Evolutionary conservation across 2,113 vertebrate genomes (phyloP).

Genomic region (Xenopus tropicalis): DNA sequence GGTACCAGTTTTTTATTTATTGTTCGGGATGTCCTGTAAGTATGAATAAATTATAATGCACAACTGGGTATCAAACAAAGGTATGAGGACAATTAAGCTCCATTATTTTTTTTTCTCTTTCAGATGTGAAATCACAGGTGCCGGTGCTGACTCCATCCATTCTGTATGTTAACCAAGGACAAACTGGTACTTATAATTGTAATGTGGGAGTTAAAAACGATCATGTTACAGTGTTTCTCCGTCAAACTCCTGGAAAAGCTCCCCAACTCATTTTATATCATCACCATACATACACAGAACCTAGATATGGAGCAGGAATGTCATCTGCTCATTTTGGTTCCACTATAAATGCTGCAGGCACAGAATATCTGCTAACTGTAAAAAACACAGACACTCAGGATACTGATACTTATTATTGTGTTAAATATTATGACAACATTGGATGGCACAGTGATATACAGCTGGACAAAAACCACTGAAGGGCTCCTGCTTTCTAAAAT

Average conservation of each 20-base stretch:
- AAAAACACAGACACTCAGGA: neutral
- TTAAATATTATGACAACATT: neutral
- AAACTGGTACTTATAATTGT: neutral
- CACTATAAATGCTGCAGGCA: neutral
- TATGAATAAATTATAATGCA: no score
- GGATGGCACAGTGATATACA: neutral
- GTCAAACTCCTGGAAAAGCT: neutral
- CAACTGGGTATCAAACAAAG: no score
- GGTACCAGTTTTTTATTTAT: no score
- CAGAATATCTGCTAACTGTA: neutral
- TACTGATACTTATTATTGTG: neutral
- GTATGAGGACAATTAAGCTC: no score
- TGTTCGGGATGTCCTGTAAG: no score
- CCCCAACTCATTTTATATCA: neutral
- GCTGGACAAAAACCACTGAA: no score
- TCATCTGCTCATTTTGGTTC: neutral
- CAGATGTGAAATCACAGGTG: neutral
- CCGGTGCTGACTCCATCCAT: neutral
- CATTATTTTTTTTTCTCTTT: neutral
- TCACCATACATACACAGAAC: neutral
- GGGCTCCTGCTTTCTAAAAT: no score
- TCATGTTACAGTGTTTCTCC: neutral
- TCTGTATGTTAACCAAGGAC: neutral
- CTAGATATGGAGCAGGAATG: neutral
- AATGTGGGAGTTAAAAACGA: neutral